Conservation (phyloP, 2,888 invertebrate genomes). For the Eretmocerus hayati region DNA sequence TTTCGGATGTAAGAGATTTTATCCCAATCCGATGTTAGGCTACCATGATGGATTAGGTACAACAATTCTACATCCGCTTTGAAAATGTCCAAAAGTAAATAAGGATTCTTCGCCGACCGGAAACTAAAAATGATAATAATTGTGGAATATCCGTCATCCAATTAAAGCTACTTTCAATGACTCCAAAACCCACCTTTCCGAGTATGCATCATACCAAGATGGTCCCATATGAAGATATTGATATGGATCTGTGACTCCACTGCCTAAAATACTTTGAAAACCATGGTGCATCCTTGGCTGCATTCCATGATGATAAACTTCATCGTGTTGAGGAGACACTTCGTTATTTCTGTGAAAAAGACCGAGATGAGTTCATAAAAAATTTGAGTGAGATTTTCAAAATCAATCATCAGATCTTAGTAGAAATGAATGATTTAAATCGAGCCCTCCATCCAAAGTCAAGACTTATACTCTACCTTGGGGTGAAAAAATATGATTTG, state of each 20-base stretch:
- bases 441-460: too few relatives aligned
- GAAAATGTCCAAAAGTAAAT: slow-evolving; percentile 60
- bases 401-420: too few relatives aligned
- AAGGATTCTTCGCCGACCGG: slow-evolving; percentile 56
- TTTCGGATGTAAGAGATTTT: slow-evolving; percentile 58
- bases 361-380: background rate
- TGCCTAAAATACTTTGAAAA: slow-evolving; percentile 31
- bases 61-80: slow-evolving; percentile 63
- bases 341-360: slow-evolving; percentile 34
- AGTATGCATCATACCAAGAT: slow-evolving; percentile 54
- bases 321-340: slow-evolving; percentile 27
- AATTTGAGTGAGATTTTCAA: too few relatives aligned
- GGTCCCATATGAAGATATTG: slow-evolving; percentile 51
- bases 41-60: slow-evolving; percentile 55
- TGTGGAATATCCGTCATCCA: background rate
- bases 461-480: too few relatives aligned
- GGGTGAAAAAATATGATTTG: too few relatives aligned
- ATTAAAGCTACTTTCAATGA: background rate
- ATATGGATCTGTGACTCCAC: slow-evolving; percentile 46
- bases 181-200: slow-evolving; percentile 46
- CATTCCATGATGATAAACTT: slow-evolving; percentile 31
- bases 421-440: too few relatives aligned
- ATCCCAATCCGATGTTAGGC: slow-evolving; percentile 60
- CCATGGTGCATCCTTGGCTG: slow-evolving; percentile 27
- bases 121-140: slow-evolving; percentile 43